Base-by-base conservation (phyloP, 2,113 vertebrate genomes). In the Toxotes chatareus region DNA sequence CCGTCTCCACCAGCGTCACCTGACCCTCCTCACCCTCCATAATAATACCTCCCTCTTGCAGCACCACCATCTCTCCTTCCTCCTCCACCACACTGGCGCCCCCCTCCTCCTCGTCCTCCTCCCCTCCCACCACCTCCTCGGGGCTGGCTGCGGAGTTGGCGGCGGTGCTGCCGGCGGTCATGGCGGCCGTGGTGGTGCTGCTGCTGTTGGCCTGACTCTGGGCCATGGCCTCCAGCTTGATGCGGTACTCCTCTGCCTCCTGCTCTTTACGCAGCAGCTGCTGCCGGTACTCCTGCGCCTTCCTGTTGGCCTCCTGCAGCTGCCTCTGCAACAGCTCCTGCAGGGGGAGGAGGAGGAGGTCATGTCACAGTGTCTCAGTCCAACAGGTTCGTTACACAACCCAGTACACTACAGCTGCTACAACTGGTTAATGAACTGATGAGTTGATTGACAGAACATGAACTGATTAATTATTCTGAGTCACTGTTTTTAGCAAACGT, bases 201-300 rank as follows among this genome's bases (percentile, higher is more conserved):
- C 68, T 78, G 14, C 75, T 90, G 4, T 88, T 91, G 86, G 90
- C 89, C 82, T 96, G 96, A 4, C 87, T 94, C 7, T 91, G 87
- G 7, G 88, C 88, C 93, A 98, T 96, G 80, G 96, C 96, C 83
- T 96, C 97, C 82, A 98, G 93, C 65, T 88, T 93, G 56, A 96
- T 93, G 14, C 96, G 95, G 83, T 96, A 97, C 71, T 92, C 91
- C 82, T 98, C 96, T 0, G 97, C 97, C 73, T 98, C 97, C 76
- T 94, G 96, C 88, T 98, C 97, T 49, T 97, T 97, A 80, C 90
- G 81, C 27, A 95, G 34, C 32, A 99, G 95, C 94, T 96, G 97
- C 87, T 96, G 94, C 0, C 95, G 92, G 73, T 96, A 98, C 46
- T 97, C 95, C 92, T 95, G 96, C 0, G 97, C 97, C 62, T 95